Base-by-base conservation (phyloP, 2,888 invertebrate genomes). In the Chymomyza caudatula region DNA sequence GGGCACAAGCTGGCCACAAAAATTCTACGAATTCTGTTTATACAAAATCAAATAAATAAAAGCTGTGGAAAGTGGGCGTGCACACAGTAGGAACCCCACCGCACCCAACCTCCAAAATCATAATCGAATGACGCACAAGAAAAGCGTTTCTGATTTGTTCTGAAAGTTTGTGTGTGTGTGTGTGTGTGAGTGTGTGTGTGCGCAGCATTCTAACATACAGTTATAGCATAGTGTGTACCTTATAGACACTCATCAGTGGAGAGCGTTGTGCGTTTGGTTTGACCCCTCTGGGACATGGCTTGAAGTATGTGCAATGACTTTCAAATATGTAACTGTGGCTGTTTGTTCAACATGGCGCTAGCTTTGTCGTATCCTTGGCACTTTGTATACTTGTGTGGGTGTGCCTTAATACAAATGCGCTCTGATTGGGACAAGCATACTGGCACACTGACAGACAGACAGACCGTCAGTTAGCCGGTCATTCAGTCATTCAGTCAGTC, bases 111-210 rank as follows among this genome's bases (percentile, higher is more conserved):
- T 59, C 64, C 73, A 59, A 78, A 82, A 65, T 74, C 82, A 82
- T 74, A 86, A 82, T 82, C 83, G 74, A 85, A 85, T 82, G 82
- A 82, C 86, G 82, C 82, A 82, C 77, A 75, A 77, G 42, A 22
- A 29, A 49, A 62, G 47, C 55, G 55, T 56, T 62, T 75, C 62
- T 63, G 70, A 74, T 74, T 74, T 74, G 54, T 52, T 47, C 58
- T 29, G 11, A n/a, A n/a, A n/a, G n/a, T n/a, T n/a, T 55, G 6
- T 42, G 29, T 52, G 4, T 63, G 42, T 54, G 29, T 22, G 49
- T n/a, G n/a, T n/a, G n/a, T n/a, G n/a, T n/a, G n/a, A 4, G 11
- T 55, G 6, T 42, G 29, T 52, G 4, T 63, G 42, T 54, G 29
- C 20, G 49, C 56, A 52, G 47, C 43, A 58, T 60, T 56, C 4